Evolutionary conservation across 2,888 invertebrate genomes (phyloP).

Genomic region (Drosophila falleni): DNA sequence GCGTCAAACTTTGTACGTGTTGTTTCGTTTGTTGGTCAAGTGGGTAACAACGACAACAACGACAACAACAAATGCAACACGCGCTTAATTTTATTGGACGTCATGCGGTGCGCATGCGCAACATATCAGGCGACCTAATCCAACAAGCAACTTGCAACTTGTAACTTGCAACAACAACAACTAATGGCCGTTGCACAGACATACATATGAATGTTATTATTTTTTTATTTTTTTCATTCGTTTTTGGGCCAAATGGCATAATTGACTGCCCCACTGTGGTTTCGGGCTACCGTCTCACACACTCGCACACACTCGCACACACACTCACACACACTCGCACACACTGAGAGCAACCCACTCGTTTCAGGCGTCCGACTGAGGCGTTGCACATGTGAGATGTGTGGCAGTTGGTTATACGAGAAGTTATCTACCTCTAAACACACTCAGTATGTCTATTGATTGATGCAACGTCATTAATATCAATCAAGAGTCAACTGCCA

Average conservation of each 20-base stretch:
- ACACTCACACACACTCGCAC: not conserved
- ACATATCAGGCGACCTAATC: conserved; percentile 42
- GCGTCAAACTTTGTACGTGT: conserved; percentile 79
- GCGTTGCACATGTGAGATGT: conserved; percentile 44
- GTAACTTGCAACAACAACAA: conserved; percentile 40
- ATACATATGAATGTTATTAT: conserved; percentile 3
- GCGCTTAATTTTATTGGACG: conserved; percentile 78
- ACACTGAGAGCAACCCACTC: conserved; percentile 29
- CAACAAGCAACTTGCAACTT: conserved; percentile 21
- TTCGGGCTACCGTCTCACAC: conserved; percentile 46
- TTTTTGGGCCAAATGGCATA: conserved; percentile 78
- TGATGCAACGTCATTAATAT: conserved; percentile 70
- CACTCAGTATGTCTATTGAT: conserved; percentile 49
- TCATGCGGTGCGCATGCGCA: conserved; percentile 78
- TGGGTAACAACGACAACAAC: conserved; percentile 51
- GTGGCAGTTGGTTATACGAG: conserved; percentile 35
- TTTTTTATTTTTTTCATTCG: not conserved
- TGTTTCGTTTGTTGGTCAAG: conserved; percentile 79
- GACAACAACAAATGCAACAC: conserved; percentile 68
- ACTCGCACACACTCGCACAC: not conserved
- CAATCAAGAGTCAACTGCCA: conserved; percentile 58
- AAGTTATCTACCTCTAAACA: conserved; percentile 12
- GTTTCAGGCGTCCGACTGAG: conserved; percentile 5
- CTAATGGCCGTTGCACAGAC: conserved; percentile 26
- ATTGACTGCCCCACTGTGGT: conserved; percentile 66